Evolutionary conservation across 1,140 invertebrate genomes (phyloP).

Genomic region (Nylanderia fulva): DNA sequence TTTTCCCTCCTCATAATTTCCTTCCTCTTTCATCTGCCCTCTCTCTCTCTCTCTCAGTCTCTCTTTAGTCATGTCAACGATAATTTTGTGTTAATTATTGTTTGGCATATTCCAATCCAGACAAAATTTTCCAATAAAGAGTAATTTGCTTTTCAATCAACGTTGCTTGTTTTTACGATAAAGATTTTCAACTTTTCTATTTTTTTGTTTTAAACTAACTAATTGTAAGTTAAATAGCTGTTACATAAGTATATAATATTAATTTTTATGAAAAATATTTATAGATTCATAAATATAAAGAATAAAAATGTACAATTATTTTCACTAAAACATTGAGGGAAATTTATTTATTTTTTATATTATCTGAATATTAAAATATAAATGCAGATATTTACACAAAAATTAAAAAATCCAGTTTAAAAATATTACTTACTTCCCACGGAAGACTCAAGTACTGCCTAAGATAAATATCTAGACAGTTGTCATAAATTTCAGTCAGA

Average conservation of each 20-base stretch:
- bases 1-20: neutral
- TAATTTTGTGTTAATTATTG: slow-evolving; percentile 42
- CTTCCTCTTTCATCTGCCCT: neutral
- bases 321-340: no score
- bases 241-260: neutral
- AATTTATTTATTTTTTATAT: no score
- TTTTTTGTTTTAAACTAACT: neutral
- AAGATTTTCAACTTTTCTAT: neutral
- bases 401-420: neutral
- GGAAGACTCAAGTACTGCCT: neutral
- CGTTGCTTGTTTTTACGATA: neutral
- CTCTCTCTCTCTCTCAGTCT: neutral
- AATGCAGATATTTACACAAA: neutral
- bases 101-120: neutral
- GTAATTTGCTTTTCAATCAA: neutral
- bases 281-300: neutral
- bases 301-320: neutral
- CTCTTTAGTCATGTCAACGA: neutral
- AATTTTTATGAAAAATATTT: neutral
- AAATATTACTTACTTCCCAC: neutral
- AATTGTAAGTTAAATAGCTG: neutral
- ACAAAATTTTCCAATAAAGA: slow-evolving; percentile 13
- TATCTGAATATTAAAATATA: neutral
- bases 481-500: slow-evolving; percentile 14
- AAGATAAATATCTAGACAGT: neutral